Evolutionary conservation across 2,888 invertebrate species (phyloP), one percentile per base, ranked within the genome.

Genomic region (Drosophila mercatorum): DNA sequence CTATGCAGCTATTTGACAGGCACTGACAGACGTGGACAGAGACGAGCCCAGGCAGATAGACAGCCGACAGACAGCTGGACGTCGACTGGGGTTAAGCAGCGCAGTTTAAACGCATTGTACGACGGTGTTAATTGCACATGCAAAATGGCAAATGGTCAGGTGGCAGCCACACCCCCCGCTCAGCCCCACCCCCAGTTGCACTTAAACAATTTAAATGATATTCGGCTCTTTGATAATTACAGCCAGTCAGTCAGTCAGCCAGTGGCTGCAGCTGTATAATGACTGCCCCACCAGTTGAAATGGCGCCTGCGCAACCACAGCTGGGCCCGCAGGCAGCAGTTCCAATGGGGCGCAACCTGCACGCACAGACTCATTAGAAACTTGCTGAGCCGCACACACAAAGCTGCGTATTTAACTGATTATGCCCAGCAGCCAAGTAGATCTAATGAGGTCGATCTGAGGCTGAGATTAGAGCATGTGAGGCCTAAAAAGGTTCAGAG

Each of bases 81-180:
- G 68, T 80, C 73, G 78, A 68, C 68, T 56, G 55, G 65, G 61
- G 61, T 73, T 68, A 69, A 74, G 55, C 71, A 44, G 22, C 55
- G 56, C 73, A 49, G 47, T 28, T 47, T 47, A 8, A 55, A 72
- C 80, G 68, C 71, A 68, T 65, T 75, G 55, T 68, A 28, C 47
- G 64, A n/a, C 62, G 57, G 68, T 58, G 74, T 73, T 76, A 83
- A 80, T 78, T 83, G 76, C 76, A 69, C 46, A 52, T 74, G 71
- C 70, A 51, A 79, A 85, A 82, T 80, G 83, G 82, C 77, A 82
- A 82, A 82, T 80, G 86, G 73, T 74, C 78, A 83, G 56, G 6
- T 28, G 56, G 31, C 59, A 51, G 53, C 38, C 26, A 40, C 55
- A 11, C n/a, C 55, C 56, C 40, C 59, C 22, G 22, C 22, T 5